phyloP scores from a whole-genome alignment of 2,797 vertebrate genomes.

The Sebastes paucispinis region DNA sequence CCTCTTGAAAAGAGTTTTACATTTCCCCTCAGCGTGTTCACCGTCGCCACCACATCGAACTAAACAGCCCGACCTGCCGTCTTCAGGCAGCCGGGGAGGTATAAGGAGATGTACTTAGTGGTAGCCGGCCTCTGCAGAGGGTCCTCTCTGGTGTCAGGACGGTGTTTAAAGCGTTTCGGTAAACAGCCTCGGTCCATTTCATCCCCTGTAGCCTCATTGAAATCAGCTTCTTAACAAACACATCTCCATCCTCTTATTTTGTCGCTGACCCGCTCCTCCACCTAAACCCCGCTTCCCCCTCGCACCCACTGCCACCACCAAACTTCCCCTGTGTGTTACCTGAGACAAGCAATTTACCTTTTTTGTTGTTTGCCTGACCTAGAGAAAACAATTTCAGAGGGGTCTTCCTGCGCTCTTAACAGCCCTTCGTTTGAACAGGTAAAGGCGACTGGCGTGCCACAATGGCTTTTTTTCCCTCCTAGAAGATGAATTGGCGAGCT shows the following conservation, averaged over 20 bases:
- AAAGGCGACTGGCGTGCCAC: slow-evolving; percentile 75
- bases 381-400: slow-evolving; percentile 89
- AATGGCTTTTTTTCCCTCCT: slow-evolving; percentile 63
- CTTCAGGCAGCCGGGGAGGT: slow-evolving; percentile 25
- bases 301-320: slow-evolving; percentile 38
- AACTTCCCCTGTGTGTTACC: slow-evolving; percentile 73
- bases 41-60: background rate
- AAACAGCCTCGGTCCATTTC: slow-evolving; percentile 49
- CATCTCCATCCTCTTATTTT: slow-evolving; percentile 74
- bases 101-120: slow-evolving; percentile 60
- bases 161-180: slow-evolving; percentile 46
- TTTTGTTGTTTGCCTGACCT: slow-evolving; percentile 87
- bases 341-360: slow-evolving; percentile 87
- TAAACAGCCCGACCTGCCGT: slow-evolving; percentile 32
- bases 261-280: slow-evolving; percentile 56
- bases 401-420: slow-evolving; percentile 84
- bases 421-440: slow-evolving; percentile 81
- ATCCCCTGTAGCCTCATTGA: slow-evolving; percentile 66
- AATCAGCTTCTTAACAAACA: slow-evolving; percentile 82
- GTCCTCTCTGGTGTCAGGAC: slow-evolving; percentile 49
- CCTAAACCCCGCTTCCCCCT: background rate
- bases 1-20: background rate
- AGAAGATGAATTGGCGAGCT: slow-evolving; percentile 94
- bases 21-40: background rate
- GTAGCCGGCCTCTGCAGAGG: slow-evolving; percentile 44